Evolutionary conservation across 2,797 vertebrate genomes (phyloP).

Genomic region (Sebastes cheni): DNA sequence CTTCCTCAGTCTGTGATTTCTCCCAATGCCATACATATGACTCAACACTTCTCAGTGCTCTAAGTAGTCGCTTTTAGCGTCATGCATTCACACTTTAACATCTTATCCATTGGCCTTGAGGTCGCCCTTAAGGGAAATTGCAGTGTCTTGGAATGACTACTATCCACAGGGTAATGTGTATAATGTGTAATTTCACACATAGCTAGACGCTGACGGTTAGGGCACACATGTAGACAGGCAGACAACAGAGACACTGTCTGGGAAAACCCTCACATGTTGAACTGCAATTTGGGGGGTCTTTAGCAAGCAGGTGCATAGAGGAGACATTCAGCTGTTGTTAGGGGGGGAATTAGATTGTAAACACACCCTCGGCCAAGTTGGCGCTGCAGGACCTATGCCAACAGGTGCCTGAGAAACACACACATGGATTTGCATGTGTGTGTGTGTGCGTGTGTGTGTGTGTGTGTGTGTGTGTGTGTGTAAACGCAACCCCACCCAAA

Average conservation of each 20-base stretch:
- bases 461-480: slow-evolving; percentile 1
- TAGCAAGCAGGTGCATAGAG: slow-evolving; percentile 28
- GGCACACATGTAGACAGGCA: not conserved
- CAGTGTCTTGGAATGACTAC: slow-evolving; percentile 31
- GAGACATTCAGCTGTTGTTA: slow-evolving; percentile 73
- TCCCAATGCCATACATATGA: slow-evolving; percentile 30
- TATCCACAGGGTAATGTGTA: slow-evolving; percentile 13
- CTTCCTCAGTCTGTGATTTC: not conserved
- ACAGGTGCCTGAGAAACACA: slow-evolving; percentile 72
- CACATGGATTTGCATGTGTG: slow-evolving; percentile 41
- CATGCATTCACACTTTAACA: not conserved
- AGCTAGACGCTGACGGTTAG: slow-evolving; percentile 15
- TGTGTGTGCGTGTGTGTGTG: not conserved
- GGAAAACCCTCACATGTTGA: slow-evolving; percentile 12
- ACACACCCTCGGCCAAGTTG: slow-evolving; percentile 73
- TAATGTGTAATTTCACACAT: slow-evolving; percentile 16
- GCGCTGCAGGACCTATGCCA: slow-evolving; percentile 50
- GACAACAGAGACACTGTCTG: slow-evolving; percentile 9
- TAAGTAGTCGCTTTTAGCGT: not conserved
- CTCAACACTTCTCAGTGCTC: slow-evolving; percentile 24
- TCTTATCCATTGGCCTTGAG: slow-evolving; percentile 40
- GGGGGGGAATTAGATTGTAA: slow-evolving; percentile 54
- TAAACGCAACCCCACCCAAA: slow-evolving; percentile 40
- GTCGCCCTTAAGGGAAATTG: slow-evolving; percentile 7
- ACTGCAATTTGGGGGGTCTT: slow-evolving; percentile 64